A percentile compares a stretch with the other conserved stretches of the same genome.
phyloP scores from a whole-genome alignment of 1,140 invertebrate genomes.

The Bursaphelenchus mucronatus region DNA sequence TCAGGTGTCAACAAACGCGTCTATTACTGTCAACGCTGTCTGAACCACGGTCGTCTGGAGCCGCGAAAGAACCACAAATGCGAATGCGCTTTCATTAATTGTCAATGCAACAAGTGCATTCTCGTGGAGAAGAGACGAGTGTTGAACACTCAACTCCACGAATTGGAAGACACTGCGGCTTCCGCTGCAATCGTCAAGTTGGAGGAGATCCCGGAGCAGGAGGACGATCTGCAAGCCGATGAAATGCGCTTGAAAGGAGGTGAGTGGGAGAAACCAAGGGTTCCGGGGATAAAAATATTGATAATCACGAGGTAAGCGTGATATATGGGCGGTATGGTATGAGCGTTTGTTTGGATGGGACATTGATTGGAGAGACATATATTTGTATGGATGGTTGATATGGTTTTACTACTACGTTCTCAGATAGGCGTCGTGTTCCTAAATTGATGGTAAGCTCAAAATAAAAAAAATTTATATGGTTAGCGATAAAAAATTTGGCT shows the following conservation, averaged over 20 bases:
- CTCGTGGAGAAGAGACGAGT: constrained; percentile 48
- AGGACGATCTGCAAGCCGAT: neutral
- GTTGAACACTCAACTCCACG: constrained; percentile 49
- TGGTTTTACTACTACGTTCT: no score
- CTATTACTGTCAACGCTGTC: constrained; percentile 52
- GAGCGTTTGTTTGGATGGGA: no score
- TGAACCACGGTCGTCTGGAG: constrained; percentile 42
- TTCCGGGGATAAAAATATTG: no score
- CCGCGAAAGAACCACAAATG: constrained; percentile 53
- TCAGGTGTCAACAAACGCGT: constrained; percentile 40
- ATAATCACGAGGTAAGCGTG: no score
- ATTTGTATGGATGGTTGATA: no score
- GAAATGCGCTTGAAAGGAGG: neutral
- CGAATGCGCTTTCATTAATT: constrained; percentile 38
- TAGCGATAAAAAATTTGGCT: no score
- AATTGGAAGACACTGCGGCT: constrained; percentile 37
- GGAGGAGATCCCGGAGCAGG: neutral
- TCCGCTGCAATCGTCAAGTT: neutral
- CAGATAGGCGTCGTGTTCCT: no score
- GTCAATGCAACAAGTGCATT: constrained; percentile 47
- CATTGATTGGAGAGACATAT: no score
- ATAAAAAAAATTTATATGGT: no score
- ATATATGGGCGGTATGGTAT: no score
- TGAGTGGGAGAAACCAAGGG: no score
- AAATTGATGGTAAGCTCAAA: no score